A percentile compares a stretch with the other conserved stretches of the same genome.
Evolutionary conservation across 1,140 invertebrate genomes (phyloP).

Genomic region (Hesperophylax magnus): DNA sequence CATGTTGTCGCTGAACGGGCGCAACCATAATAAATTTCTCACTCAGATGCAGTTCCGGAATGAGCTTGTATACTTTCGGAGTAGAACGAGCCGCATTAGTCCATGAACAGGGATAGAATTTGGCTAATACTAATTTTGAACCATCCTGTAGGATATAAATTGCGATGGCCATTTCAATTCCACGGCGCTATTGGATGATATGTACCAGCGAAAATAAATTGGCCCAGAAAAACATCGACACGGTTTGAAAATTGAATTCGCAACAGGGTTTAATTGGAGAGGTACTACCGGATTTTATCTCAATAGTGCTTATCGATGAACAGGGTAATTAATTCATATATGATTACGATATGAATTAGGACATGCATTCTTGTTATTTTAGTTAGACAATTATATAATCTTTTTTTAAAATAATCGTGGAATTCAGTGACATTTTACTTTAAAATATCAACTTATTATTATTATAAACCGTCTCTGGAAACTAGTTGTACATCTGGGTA

Average conservation of each 20-base stretch:
- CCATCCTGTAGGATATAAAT: constrained; percentile 51
- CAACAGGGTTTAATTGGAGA: constrained; percentile 26
- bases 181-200: constrained; percentile 24
- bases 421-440: no score
- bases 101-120: constrained; percentile 15
- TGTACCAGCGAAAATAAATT: constrained; percentile 34
- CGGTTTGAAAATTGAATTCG: constrained; percentile 12
- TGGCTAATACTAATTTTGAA: constrained; percentile 36
- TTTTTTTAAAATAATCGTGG: no score
- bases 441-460: no score
- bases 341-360: no score
- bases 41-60: constrained; percentile 11
- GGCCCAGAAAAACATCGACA: constrained; percentile 26
- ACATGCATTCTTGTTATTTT: no score
- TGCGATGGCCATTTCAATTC: constrained; percentile 49
- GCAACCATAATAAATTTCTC: constrained; percentile 22
- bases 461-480: no score
- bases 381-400: no score
- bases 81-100: constrained; percentile 28
- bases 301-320: background rate
- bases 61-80: constrained; percentile 17
- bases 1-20: background rate
- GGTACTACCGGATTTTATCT: background rate
- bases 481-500: no score
- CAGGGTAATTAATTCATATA: no score